Conservation (phyloP, 2,113 vertebrate genomes). For the Delphinapterus leucas region DNA sequence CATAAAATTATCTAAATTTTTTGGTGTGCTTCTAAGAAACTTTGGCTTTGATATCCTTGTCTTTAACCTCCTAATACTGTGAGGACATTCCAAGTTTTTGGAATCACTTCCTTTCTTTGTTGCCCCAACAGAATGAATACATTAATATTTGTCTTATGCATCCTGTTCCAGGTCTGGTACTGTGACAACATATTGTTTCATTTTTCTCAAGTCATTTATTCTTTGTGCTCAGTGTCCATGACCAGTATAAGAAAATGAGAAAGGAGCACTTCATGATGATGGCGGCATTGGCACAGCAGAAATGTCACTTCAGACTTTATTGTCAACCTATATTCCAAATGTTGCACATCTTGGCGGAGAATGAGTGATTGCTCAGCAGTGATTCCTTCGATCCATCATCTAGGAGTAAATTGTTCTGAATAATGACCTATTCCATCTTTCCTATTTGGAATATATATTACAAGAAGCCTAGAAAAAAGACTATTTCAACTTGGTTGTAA, state of each 20-base stretch:
- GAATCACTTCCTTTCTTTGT: neutral
- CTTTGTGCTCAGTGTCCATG: slow-evolving; percentile 64
- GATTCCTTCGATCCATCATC: slow-evolving; percentile 56
- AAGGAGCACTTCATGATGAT: slow-evolving; percentile 14
- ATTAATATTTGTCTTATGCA: neutral
- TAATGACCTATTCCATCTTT: slow-evolving; percentile 63
- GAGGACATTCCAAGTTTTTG: neutral
- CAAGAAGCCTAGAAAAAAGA: slow-evolving; percentile 55
- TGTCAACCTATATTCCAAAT: slow-evolving; percentile 53
- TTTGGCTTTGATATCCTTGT: neutral
- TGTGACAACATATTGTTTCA: slow-evolving; percentile 5
- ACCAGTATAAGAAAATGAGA: slow-evolving; percentile 60
- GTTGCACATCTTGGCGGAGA: slow-evolving; percentile 47
- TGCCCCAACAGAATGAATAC: neutral
- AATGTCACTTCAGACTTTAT: slow-evolving; percentile 70
- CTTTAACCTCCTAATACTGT: neutral
- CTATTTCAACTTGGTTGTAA: slow-evolving; percentile 52
- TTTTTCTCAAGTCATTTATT: slow-evolving; percentile 48
- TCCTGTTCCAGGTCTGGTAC: neutral
- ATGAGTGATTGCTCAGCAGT: slow-evolving; percentile 36
- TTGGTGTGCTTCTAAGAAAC: neutral
- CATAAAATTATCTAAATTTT: neutral
- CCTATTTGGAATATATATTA: slow-evolving; percentile 48
- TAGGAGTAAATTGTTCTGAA: slow-evolving; percentile 54
- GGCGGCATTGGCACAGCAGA: slow-evolving; percentile 44